A percentile compares a stretch with the other conserved stretches of the same genome.
These are phyloP conservation scores for Aspidapion aeneum DNA, from an alignment of 2,888 invertebrate species.

Conservation along the genomic window DNA sequence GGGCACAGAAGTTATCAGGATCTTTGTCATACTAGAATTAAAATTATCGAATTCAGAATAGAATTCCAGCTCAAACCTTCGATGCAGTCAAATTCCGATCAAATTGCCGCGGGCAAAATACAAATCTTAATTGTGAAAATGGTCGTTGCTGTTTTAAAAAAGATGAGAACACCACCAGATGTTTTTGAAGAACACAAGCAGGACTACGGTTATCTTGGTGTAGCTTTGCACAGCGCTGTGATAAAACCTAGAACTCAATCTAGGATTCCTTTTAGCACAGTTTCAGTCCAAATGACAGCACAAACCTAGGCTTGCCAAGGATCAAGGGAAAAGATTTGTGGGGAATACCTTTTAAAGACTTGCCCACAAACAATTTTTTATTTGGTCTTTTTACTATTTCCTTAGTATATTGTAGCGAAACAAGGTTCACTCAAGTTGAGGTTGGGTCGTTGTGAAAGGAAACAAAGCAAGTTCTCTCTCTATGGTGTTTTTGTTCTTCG, in stretches of 20 bases:
- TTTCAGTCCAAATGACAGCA: conserved; percentile 25
- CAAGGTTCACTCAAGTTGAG: too few relatives aligned
- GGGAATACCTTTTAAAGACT: too few relatives aligned
- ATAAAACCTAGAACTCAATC: conserved; percentile 72
- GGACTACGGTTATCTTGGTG: conserved; percentile 74
- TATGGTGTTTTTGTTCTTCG: too few relatives aligned
- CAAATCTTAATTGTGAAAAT: conserved; percentile 85
- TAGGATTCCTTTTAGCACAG: conserved; percentile 47
- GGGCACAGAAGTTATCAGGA: conserved; percentile 86
- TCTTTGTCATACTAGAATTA: conserved; percentile 77
- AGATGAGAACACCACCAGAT: conserved; percentile 74
- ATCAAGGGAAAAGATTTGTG: too few relatives aligned
- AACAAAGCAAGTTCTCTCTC: too few relatives aligned
- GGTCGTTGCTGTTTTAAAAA: conserved; percentile 79
- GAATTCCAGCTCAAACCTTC: conserved; percentile 62
- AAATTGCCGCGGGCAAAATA: conserved; percentile 88
- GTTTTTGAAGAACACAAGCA: conserved; percentile 80
- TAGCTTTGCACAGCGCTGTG: conserved; percentile 74
- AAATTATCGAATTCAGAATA: conserved; percentile 58
- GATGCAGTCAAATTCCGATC: conserved; percentile 75
- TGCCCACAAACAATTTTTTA: too few relatives aligned
- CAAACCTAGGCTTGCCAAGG: conserved; percentile 2
- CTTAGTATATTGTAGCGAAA: too few relatives aligned
- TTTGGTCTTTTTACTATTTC: too few relatives aligned
- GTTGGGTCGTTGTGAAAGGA: too few relatives aligned